Evolutionary conservation across 1,140 invertebrate species (phyloP), one percentile per base, ranked within the genome.

Genomic region (Eurytemora carolleeae): DNA sequence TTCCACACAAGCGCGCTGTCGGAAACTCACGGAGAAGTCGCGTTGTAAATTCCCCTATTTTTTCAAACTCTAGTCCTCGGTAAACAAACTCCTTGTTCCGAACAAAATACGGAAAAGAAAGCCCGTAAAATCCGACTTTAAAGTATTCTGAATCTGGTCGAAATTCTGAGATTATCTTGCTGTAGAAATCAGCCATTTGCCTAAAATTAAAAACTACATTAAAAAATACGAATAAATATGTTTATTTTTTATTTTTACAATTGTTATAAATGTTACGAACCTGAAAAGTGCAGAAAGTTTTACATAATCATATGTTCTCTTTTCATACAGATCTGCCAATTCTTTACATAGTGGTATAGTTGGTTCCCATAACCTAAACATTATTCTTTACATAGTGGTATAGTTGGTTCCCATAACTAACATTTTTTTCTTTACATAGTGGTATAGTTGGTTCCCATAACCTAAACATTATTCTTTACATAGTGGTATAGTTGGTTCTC

Each of bases 41-140:
- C 67, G 93, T 86, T 12, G 88, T 94, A 70, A 98, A 98, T 26
- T 88, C 86, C 60, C 83, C 85, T 66, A 97, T 87, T 65, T 88
- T 80, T 73, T 98, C 94, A 71, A 95, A 95, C 70, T 95, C 90
- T 66, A 94, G 76, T 0, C 94, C 93, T 61, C 94, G 82, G 74
- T 96, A 97, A 21, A 98, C 84, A 73, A 97, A 97, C 65, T 92
- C 81, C 71, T 91, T 92, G 68, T 94, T 94, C 85, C 94, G 73
- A 18, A 96, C 82, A 74, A 97, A 97, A 0, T 92, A 76, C 3
- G 94, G 93, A 71, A 95, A 90, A 31, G 86, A 86, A 62, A 84
- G 79, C 18, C 94, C 94, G 70, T 92, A 97, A 72, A 94, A 98
- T 21, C 88, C 91, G 55, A 98, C 93, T 19, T 93, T 75, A 70